Conservation (phyloP, 2,888 invertebrate genomes). For the Tipula vernalis region DNA sequence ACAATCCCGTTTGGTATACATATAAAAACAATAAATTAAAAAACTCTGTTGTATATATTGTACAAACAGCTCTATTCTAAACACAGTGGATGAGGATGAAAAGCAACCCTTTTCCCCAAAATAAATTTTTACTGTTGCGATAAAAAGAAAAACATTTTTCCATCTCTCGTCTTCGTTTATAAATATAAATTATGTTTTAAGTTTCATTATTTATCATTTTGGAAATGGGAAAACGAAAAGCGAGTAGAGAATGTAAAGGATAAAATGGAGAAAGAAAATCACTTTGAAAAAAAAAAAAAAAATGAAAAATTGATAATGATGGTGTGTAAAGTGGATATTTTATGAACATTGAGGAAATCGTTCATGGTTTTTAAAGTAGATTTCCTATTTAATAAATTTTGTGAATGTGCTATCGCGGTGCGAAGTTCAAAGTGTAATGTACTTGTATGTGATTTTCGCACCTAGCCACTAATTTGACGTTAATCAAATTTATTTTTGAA, state of each 20-base stretch:
- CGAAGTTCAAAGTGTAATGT: background rate
- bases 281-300: background rate
- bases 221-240: background rate
- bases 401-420: background rate
- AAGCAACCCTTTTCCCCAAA: background rate
- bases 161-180: background rate
- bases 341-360: background rate
- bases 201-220: constrained; percentile 4
- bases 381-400: background rate
- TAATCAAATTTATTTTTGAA: background rate
- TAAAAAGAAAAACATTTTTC: background rate
- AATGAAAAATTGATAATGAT: background rate
- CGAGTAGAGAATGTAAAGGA: background rate
- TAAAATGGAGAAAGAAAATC: background rate
- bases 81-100: background rate
- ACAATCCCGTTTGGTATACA: background rate
- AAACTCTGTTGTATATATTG: background rate
- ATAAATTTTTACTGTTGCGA: background rate
- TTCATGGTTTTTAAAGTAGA: background rate
- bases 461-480: background rate
- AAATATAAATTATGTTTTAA: constrained; percentile 4
- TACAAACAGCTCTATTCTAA: background rate
- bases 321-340: background rate
- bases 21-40: background rate
- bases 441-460: background rate